Evolutionary conservation across 1,140 invertebrate species (phyloP), one percentile per base, ranked within the genome.

Genomic region (Drosophila repleta): DNA sequence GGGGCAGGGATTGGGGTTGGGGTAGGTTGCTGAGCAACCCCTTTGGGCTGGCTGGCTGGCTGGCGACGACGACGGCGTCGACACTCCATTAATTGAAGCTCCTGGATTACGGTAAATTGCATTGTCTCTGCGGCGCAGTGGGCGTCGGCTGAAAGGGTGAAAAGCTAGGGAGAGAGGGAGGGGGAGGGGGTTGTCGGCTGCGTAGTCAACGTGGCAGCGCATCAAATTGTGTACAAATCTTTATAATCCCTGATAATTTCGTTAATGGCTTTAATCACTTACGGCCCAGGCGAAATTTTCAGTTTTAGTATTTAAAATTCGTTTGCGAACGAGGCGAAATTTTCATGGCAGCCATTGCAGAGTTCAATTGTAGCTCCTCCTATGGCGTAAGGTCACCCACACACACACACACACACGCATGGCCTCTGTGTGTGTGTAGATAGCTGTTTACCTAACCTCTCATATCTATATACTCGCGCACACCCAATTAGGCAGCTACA

Each of bases 201-300:
- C 7, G 52, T 37, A 37, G 37, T 17, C 45, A 65, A 56, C 79
- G 78, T 80, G 77, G 68, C 77, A 57, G 61, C 64, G 80, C 77
- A 80, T 78, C 70, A 75, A 69, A 72, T 67, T 61, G 65, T 64
- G 64, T 56, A 90, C 88, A 90, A 90, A 90, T 90, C 88, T 84
- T 73, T 83, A 88, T 90, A 90, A 90, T 90, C 88, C 82, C 46
- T 80, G 82, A 90, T 90, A 90, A 90, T 90, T 90, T 90, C 82
- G 88, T 90, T 90, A 90, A 90, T 90, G 88, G 88, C 64, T 88
- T 90, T 90, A 90, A 90, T 90, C 88, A 90, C 88, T 88, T 90
- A 78, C 83, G 8, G 61, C 79, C 18, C 79, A 82, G 75, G 52
- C 63, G 72, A 87, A 87, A 29, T 29, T 29, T 29, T 29, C 29